A percentile compares a stretch with the other conserved stretches of the same genome.
These are phyloP conservation scores for Sesamia inferens DNA, from an alignment of 2,888 invertebrate genomes.

Conservation along the genomic window DNA sequence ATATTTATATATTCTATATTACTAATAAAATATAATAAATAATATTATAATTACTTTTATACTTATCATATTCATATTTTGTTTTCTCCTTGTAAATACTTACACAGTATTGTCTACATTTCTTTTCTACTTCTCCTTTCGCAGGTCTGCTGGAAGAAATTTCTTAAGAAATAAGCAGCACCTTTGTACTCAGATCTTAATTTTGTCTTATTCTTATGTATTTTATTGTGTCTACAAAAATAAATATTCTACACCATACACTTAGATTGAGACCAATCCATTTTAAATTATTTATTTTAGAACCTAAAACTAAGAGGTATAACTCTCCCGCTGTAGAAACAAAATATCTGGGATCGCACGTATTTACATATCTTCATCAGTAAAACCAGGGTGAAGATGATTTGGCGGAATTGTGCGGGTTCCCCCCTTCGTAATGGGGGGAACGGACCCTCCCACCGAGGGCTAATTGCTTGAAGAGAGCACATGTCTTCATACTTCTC, in stretches of 20 bases:
- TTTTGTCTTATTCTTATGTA: no score
- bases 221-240: no score
- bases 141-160: no score
- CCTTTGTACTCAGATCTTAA: no score
- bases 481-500: conserved; percentile 83
- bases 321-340: conserved; percentile 51
- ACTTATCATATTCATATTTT: no score
- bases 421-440: conserved; percentile 46
- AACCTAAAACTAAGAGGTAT: conserved; percentile 68
- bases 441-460: conserved; percentile 56
- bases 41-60: not conserved
- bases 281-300: conserved; percentile 37
- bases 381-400: conserved; percentile 87
- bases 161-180: no score
- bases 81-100: no score
- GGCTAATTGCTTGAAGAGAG: conserved; percentile 81
- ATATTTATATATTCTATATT: no score
- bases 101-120: no score
- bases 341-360: conserved; percentile 75
- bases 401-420: conserved; percentile 80
- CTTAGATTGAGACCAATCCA: conserved; percentile 24
- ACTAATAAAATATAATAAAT: no score
- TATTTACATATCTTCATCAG: conserved; percentile 88
- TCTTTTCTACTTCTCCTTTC: no score
- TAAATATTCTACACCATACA: conserved; percentile 28